Evolutionary conservation across 2,113 vertebrate genomes (phyloP), one percentile per base, ranked within the genome.

Genomic region (Hipposideros armiger): DNA sequence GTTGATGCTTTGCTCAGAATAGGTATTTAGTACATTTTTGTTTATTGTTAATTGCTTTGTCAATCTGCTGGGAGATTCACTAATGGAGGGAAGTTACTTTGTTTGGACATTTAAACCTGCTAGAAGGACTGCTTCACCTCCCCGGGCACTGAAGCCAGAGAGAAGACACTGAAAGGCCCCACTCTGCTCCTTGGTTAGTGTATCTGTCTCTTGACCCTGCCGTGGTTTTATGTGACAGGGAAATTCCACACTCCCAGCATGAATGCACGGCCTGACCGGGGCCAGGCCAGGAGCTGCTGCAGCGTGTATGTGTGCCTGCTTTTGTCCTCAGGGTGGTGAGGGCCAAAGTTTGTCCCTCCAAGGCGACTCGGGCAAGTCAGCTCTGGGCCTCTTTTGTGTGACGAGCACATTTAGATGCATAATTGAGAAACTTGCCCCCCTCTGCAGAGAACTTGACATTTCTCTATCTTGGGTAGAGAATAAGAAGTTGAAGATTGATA

Each of bases 191-290:
- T 93, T 83, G 73, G 78, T 85, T 74, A 66, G 96, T 94, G 82
- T 91, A 36, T 97, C 84, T 97, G 96, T 81, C 86, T 97, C 94
- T 96, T 96, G 97, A 97, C 91, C 95, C 72, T 22, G 5, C 66
- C 1, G 0, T 70, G 96, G 95, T 96, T 98, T 97, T 96, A 96
- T 89, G 76, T 97, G 95, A 96, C 82, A 74, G 42, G 78, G 95
- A 96, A 97, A 97, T 97, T 97, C 97, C 95, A 97, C 91, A 87
- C 85, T 93, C 74, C 32, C 0, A 7, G 64, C 70, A 73, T 62
- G 74, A 97, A 93, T 56, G 52, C n/a, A 7, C 66, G 69, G 95
- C 74, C 88, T 87, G 83, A 73, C 58, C 13, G 1, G 32, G 82
- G 42, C 91, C 77, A 40, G 28, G 62, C 91, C 60, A 50, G 94